Evolutionary conservation across 1,140 invertebrate genomes (phyloP).

Genomic region (Sarcophaga bullata): DNA sequence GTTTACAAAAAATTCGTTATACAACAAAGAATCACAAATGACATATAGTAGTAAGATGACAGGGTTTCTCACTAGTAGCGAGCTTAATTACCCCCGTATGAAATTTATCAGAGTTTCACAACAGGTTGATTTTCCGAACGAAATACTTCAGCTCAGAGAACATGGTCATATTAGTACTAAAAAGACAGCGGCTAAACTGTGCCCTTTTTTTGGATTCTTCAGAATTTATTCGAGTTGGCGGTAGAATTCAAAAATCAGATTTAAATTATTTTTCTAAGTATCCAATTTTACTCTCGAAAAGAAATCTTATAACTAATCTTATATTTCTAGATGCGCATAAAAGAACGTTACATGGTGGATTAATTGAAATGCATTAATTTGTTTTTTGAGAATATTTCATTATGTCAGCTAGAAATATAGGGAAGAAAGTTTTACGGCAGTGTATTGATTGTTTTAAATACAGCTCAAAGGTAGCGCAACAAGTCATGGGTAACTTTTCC

Average conservation of each 20-base stretch:
- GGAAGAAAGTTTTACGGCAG: neutral
- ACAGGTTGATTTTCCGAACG: neutral
- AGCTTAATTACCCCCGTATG: neutral
- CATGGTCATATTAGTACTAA: neutral
- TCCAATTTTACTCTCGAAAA: conserved; percentile 19
- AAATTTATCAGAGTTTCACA: neutral
- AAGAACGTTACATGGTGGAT: conserved; percentile 28
- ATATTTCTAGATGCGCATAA: conserved; percentile 14
- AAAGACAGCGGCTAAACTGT: neutral
- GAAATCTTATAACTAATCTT: neutral
- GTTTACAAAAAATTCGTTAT: neutral
- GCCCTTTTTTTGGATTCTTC: conserved; percentile 47
- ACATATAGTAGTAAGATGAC: neutral
- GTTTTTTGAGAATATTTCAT: neutral
- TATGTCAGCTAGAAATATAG: neutral
- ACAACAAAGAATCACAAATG: neutral
- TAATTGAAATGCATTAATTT: conserved; percentile 1
- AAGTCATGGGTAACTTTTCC: conserved; percentile 39
- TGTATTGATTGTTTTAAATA: conserved; percentile 31
- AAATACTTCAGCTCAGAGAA: too few species aligned
- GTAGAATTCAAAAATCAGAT: conserved; percentile 43
- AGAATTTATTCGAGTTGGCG: too few species aligned
- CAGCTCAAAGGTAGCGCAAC: neutral
- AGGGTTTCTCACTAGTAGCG: neutral
- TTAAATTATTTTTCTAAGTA: conserved; percentile 33